Base-by-base conservation (phyloP, 2,113 vertebrate genomes). In the Amazona guildingii region DNA sequence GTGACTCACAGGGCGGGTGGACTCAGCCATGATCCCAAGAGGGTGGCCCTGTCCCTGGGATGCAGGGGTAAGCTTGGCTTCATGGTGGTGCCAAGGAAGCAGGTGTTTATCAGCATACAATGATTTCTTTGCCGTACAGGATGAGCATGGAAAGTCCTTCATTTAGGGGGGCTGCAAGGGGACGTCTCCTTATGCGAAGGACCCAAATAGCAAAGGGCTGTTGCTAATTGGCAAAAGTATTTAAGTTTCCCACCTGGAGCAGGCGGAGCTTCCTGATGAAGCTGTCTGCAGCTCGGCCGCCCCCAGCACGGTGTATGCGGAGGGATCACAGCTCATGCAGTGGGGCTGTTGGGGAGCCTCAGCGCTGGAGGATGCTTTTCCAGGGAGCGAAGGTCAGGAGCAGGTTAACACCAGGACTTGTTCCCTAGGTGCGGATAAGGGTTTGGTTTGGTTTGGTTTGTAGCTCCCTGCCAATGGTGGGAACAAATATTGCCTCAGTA, bases 1-100 rank as follows among this genome's bases (percentile, higher is more conserved):
- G 67, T 91, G 94, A 86, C 75, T 95, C 82, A 80, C 59, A 44
- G 74, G 83, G 73, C 69, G 67, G 61, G 81, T 43, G 81, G 55
- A 62, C 67, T 51, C 35, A 11, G 83, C 57, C 64, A 48, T 35
- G 62, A 64, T 37, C 52, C 70, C 0, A 0, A 18, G 52, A 68
- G 74, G 43, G 44, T 92, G 69, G 17, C 3, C 20, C 37, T 43
- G 2, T 51, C 72, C 39, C 66, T 3, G 6, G 39, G 66, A 68
- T 23, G 39, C 43, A 46, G n/a, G 29, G 2, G 1, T 48, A 91
- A 66, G 48, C 8, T 1, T 76, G 62, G 18, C 27, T 76, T 35
- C 52, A 1, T 1, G 51, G 33, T 2, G 4, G 31, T 57, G 64
- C 70, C 9, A 35, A 57, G 21, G 49, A 88, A 52, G 54, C 15